Percentiles rank a stretch among this genome's conserved stretches.
Evolutionary conservation across 2,888 invertebrate genomes (phyloP).

Genomic region (Chloroclystis v-ata): DNA sequence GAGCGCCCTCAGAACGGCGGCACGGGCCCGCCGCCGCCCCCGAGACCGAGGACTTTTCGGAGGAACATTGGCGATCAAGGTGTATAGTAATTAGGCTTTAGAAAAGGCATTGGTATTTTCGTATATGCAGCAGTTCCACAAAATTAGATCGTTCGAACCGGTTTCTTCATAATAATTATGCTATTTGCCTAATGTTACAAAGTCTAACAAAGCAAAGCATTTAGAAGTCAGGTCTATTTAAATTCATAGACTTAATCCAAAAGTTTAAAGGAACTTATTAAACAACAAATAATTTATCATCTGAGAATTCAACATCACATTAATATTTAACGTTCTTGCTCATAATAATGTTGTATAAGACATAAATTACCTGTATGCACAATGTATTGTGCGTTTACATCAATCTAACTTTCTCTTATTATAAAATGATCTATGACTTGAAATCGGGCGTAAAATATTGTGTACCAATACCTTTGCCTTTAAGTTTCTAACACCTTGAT

Average conservation of each 20-base stretch:
- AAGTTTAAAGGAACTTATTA: no score
- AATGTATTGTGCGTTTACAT: no score
- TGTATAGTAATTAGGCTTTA: constrained; percentile 43
- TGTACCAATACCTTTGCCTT: background rate
- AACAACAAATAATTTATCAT: background rate
- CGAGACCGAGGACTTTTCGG: constrained; percentile 72
- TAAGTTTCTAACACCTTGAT: constrained; percentile 39
- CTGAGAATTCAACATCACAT: no score
- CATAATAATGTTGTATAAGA: no score
- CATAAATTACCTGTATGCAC: no score
- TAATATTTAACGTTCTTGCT: no score
- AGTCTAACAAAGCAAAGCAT: no score
- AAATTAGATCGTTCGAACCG: constrained; percentile 27
- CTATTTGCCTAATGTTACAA: no score
- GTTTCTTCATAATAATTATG: constrained; percentile 13
- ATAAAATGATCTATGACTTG: no score
- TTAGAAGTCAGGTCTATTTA: no score
- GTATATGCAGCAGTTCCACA: constrained; percentile 30
- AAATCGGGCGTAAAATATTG: no score
- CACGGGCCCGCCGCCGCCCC: constrained; percentile 59
- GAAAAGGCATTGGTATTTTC: constrained; percentile 24
- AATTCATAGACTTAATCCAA: background rate
- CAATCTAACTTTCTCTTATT: no score
- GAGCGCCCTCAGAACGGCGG: constrained; percentile 68
- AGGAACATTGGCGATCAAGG: constrained; percentile 80